These are phyloP conservation scores for Matsumyia berberina DNA, from an alignment of 2,888 invertebrate genomes.

Conservation along the genomic window DNA sequence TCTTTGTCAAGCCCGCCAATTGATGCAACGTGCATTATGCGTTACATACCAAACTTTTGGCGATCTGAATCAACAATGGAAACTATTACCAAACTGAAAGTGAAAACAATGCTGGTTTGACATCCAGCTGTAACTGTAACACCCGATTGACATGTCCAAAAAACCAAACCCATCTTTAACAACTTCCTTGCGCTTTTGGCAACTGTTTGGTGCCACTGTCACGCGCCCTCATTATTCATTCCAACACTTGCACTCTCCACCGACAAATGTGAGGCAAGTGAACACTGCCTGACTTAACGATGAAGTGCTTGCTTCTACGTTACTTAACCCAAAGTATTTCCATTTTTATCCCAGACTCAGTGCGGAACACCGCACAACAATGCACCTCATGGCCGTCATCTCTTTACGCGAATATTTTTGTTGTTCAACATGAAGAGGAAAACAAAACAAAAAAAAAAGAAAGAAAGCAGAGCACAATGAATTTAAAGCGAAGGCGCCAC, in stretches of 20 bases:
- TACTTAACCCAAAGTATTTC: conserved; percentile 60
- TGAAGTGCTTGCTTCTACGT: conserved; percentile 58
- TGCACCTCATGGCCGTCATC: conserved; percentile 39
- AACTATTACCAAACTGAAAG: conserved; percentile 31
- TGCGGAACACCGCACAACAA: conserved; percentile 53
- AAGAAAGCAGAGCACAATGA: conserved; percentile 49
- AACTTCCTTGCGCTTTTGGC: conserved; percentile 18
- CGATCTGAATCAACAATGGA: not conserved
- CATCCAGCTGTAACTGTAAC: not conserved
- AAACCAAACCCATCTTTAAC: conserved; percentile 24
- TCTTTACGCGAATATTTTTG: conserved; percentile 67
- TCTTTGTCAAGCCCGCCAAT: too few relatives aligned
- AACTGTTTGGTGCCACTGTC: conserved; percentile 31
- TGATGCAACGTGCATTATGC: not conserved
- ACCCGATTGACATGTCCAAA: conserved; percentile 34
- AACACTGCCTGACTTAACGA: conserved; percentile 67
- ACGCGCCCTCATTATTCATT: conserved; percentile 64
- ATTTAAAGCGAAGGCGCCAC: conserved; percentile 65
- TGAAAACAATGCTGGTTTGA: conserved; percentile 6
- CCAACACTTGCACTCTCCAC: conserved; percentile 67
- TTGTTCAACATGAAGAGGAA: conserved; percentile 30
- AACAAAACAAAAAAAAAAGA: conserved; percentile 27
- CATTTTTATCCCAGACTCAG: conserved; percentile 63
- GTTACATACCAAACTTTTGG: not conserved
- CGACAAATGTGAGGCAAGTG: conserved; percentile 56